Base-by-base conservation (phyloP, 2,888 invertebrate species). In the Ceratothoa steindachneri region DNA sequence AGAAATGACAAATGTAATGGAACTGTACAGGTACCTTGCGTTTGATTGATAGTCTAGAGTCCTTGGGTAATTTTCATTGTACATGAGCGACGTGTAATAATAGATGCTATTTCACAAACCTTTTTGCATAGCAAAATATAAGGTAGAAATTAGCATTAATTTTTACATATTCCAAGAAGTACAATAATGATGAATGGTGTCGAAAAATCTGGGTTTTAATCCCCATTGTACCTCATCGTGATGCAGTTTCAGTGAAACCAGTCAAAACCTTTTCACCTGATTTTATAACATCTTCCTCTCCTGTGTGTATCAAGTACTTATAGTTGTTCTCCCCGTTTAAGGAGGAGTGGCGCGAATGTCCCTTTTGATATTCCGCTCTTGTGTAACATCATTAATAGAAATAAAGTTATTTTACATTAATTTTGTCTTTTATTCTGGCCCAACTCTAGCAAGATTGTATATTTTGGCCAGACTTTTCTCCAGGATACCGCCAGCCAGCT, bases 181-280 rank as follows among this genome's bases (percentile, higher is more conserved):
- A 41, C 41, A 41, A 41, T 41, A 41, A 41, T 41, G 41, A 9
- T n/a, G n/a, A n/a, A n/a, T n/a, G n/a, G n/a, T n/a, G n/a, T 9
- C 15, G 41, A 9, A 15, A 41, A 41, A 41, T 41, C 41, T 9
- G 41, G 41, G 41, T 41, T 15, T 41, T 41, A 41, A 41, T 15
- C 5, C 41, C 60, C 27, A 22, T 60, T 60, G 60, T 60, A n/a
- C 27, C 60, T 60, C 12, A 12, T 60, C 27, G 12, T 60, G 22
- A 60, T 60, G 60, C 60, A 60, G 60, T 60, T 60, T 60, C 60
- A 60, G 24, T 60, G 60, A 60, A 60, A 60, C 60, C 60, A 60
- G 2, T 24, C 12, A 41, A 41, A 5, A 5, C 41, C 41, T 15
- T 41, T 41, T 41, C 41, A 41, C 41, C 41, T 41, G 15, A 15